Evolutionary conservation across 37 sponge, comb jelly and placozoan genomes (phyloP), one percentile per base, ranked within the genome.

Genomic region (Trichoplax adhaerens): DNA sequence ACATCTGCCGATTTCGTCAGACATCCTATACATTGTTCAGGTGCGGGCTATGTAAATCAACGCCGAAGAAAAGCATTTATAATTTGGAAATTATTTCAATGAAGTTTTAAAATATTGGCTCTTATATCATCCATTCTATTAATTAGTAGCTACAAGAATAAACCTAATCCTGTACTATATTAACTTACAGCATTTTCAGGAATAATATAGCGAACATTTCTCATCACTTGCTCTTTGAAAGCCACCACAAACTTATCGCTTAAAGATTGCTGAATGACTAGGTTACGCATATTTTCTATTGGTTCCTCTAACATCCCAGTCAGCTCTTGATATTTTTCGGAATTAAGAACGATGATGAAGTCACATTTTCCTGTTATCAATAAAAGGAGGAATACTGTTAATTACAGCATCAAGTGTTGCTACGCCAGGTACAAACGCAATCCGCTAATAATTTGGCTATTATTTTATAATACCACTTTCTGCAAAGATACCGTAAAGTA

Each of bases 11-110:
- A 55, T 8, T 47, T 64, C 53, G 81, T 82, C 59, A 88, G 65
- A 84, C 98, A 95, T 5, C 98, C 98, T 8, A 95, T 66, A 77
- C 98, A 95, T 51, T 70, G 72, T 72, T 95, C 92, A 62, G 78
- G 68, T 4, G 66, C 75, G 53, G 10, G 74, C 66, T 65, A 29
- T 3, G 69, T 10, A n/a, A 64, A 55, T 84, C 81, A 49, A 6
- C 70, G 0, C 48, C 29, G 1, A 1, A 58, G 62, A 71, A 57
- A 74, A 59, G 68, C 54, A 72, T 2, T 66, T 55, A 69, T 3
- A 1, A 65, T 52, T 12, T 12, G 12, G 62, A 12, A 8, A n/a
- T 12, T 60, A 8, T 60, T 12, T 60, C 62, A n/a, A 8, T 12
- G 12, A n/a, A 8, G 12, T 60, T 12, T 12, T n/a, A 60, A 12